Evolutionary conservation across 2,113 vertebrate genomes (phyloP).

Genomic region (Theristicus caerulescens): DNA sequence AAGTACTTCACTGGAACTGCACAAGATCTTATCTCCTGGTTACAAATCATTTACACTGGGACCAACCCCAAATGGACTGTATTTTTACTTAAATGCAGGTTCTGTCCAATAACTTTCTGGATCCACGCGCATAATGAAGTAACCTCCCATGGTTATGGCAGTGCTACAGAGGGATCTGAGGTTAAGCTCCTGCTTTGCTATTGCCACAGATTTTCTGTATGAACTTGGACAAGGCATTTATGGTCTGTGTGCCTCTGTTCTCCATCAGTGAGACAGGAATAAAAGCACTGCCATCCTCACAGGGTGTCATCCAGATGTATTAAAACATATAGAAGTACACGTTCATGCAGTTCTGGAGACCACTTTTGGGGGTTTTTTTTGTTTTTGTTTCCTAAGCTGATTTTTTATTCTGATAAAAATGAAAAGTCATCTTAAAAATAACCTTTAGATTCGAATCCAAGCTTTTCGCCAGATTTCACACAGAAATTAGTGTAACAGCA

Average conservation of each 20-base stretch:
- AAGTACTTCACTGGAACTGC: neutral
- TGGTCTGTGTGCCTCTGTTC: neutral
- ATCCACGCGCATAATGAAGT: neutral
- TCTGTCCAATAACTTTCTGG: neutral
- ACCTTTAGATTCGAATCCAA: neutral
- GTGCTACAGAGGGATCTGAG: neutral
- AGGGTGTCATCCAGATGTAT: neutral
- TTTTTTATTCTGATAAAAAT: neutral
- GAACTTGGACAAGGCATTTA: neutral
- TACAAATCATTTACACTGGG: neutral
- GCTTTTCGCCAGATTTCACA: neutral
- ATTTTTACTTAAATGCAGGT: neutral
- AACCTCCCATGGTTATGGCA: neutral
- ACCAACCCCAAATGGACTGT: neutral
- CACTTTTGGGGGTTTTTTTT: too few species aligned
- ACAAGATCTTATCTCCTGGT: neutral
- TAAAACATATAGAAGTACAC: neutral
- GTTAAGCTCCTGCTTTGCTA: neutral
- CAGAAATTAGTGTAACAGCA: neutral
- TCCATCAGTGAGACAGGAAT: neutral
- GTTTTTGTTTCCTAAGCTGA: neutral
- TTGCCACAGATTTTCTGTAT: neutral
- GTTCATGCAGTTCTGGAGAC: neutral
- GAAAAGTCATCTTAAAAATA: neutral
- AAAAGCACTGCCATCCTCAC: neutral